Base-by-base conservation (phyloP, 2,888 invertebrate species). In the Ophonus ardosiacus region DNA sequence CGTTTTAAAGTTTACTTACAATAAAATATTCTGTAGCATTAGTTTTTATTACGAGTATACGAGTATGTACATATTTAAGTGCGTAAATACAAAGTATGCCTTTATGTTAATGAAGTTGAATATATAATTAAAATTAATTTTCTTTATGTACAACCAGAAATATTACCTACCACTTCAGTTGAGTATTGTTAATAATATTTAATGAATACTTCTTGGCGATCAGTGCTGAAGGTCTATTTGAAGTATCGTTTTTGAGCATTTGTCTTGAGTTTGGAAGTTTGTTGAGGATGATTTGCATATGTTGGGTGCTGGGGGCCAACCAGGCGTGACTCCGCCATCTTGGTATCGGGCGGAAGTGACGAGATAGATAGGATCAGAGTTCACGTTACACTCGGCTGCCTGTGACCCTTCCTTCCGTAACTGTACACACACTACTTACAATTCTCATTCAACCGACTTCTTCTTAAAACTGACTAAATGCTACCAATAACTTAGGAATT, bases 271-370 rank as follows among this genome's bases (percentile, higher is more conserved):
- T 7, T 63, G 7, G 63, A 13, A 8, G 18, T 7, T n/a, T 74
- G 71, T 74, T 74, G 40, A 43, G 71, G 71, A 74, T 74, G 71
- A 74, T 74, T 74, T 74, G 71, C 71, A 74, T 74, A 74, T 74
- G 40, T 74, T 74, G 43, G 31, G n/a, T 40, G 17, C 43, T 43
- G 15, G 17, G 71, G 40, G 43, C 43, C 71, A 74, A 43, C 71
- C 71, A 74, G 71, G 71, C 71, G 71, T 74, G 71, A 74, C 40
- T n/a, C 59, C 80, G 85, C 85, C 85, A 85, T 85, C 85, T 85
- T 85, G 85, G 71, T 80, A 85, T 85, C 85, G 85, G 43, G 43
- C 85, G 85, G 85, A 85, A 85, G 85, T 85, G 80, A 80, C 79
- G 80, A 80, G 79, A 80, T 85, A 84, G 84, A 84, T 84, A 84